These are phyloP conservation scores for Drosophila lacertosa DNA, from an alignment of 1,140 invertebrate species.

Conservation along the genomic window DNA sequence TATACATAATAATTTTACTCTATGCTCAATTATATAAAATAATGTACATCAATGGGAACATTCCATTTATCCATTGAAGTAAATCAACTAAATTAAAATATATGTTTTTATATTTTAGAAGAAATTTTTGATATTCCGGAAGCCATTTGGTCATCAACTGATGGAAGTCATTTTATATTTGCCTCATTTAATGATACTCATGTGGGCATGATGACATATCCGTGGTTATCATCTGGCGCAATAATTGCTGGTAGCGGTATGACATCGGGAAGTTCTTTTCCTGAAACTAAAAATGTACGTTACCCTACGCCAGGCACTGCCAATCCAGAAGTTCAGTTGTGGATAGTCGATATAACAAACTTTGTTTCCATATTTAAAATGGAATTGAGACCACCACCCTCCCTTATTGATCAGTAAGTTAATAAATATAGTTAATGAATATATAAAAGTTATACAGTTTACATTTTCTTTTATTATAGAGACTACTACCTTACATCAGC, in stretches of 20 bases:
- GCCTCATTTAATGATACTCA: slow-evolving; percentile 94
- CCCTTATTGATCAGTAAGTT: slow-evolving; percentile 89
- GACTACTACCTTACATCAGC: slow-evolving; percentile 96
- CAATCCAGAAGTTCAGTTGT: slow-evolving; percentile 92
- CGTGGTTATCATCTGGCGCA: slow-evolving; percentile 88
- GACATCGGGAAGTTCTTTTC: slow-evolving; percentile 86
- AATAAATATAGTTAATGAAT: background rate
- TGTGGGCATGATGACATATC: slow-evolving; percentile 90
- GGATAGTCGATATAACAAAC: slow-evolving; percentile 91
- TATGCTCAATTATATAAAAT: too few species aligned
- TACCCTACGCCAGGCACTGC: slow-evolving; percentile 93
- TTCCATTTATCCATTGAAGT: too few species aligned
- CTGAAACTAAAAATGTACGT: slow-evolving; percentile 89
- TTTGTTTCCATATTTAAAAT: slow-evolving; percentile 86
- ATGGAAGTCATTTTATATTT: slow-evolving; percentile 92
- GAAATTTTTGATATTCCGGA: slow-evolving; percentile 90
- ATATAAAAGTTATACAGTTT: background rate
- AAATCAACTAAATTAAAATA: background rate
- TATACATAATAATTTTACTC: background rate
- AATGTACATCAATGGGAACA: too few species aligned
- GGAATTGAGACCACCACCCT: slow-evolving; percentile 88
- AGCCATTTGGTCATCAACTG: slow-evolving; percentile 93
- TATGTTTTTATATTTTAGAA: slow-evolving; percentile 85
- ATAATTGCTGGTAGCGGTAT: slow-evolving; percentile 84
- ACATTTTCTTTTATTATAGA: slow-evolving; percentile 84